Evolutionary conservation across 2,797 vertebrate species (phyloP).

Genomic region (Hoplostethus mediterraneus): DNA sequence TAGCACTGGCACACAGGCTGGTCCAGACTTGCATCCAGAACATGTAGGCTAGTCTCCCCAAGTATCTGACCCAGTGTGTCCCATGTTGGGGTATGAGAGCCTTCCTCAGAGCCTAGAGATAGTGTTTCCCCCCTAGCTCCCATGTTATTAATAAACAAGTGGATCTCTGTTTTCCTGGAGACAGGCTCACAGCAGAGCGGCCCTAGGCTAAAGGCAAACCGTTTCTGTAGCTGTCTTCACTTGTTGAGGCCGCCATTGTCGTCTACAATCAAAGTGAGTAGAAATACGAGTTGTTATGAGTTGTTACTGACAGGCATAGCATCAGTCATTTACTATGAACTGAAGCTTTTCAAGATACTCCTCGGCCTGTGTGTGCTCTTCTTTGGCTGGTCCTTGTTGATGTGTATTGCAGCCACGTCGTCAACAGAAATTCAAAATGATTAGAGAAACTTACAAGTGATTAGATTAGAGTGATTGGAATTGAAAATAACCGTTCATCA

Average conservation of each 20-base stretch:
- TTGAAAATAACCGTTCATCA: too few species aligned
- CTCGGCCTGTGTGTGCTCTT: background rate
- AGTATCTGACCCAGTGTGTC: conserved; percentile 60
- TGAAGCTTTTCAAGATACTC: background rate
- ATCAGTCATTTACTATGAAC: background rate
- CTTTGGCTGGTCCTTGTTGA: background rate
- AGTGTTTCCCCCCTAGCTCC: conserved; percentile 67
- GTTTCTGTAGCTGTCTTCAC: conserved; percentile 23
- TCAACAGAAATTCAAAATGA: conserved; percentile 4
- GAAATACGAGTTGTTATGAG: conserved; percentile 8
- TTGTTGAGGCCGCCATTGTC: background rate
- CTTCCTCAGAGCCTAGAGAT: conserved; percentile 56
- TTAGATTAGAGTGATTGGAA: too few species aligned
- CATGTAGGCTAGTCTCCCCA: conserved; percentile 47
- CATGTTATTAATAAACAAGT: conserved; percentile 83
- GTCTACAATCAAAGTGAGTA: conserved; percentile 63
- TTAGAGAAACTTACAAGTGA: background rate
- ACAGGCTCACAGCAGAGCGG: conserved; percentile 48
- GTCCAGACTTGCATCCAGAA: conserved; percentile 49
- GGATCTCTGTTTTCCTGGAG: conserved; percentile 71
- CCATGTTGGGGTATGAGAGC: conserved; percentile 40
- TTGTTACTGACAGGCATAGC: background rate
- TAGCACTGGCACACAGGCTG: conserved; percentile 29
- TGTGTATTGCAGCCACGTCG: background rate
- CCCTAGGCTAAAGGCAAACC: conserved; percentile 30